These are phyloP conservation scores for Ceratothoa steindachneri DNA, from an alignment of 2,888 invertebrate genomes.

Conservation along the genomic window DNA sequence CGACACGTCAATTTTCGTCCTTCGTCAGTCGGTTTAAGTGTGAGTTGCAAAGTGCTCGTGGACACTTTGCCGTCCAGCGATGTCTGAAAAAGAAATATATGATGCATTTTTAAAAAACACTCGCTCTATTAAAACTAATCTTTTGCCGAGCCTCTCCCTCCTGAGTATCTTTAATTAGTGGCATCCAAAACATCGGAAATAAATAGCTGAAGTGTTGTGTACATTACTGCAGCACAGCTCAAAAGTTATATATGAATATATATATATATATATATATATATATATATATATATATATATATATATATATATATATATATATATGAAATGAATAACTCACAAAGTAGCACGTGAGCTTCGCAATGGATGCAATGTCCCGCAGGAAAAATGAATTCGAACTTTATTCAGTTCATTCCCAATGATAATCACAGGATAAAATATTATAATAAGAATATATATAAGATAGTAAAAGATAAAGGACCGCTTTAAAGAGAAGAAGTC, in stretches of 20 bases:
- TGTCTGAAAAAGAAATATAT: slow-evolving; percentile 49
- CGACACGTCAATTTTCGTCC: slow-evolving; percentile 76
- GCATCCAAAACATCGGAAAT: not conserved
- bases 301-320: no score
- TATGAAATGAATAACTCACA: no score
- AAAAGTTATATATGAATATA: not conserved
- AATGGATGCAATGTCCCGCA: no score
- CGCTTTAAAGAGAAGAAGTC: no score
- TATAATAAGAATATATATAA: no score
- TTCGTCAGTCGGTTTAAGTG: slow-evolving; percentile 72
- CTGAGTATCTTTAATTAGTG: no score
- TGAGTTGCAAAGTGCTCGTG: slow-evolving; percentile 67
- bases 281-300: not conserved
- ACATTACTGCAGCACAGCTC: not conserved
- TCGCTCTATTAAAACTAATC: no score
- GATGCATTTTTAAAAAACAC: no score
- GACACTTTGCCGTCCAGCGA: slow-evolving; percentile 58
- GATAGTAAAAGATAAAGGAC: no score
- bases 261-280: slow-evolving; percentile 1
- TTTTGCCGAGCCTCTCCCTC: no score
- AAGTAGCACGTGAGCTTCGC: no score
- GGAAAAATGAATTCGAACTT: not conserved
- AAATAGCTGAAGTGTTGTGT: not conserved
- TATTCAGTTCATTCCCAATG: not conserved
- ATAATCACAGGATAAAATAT: no score